These are phyloP conservation scores for Chitala chitala DNA, from an alignment of 2,113 vertebrate species.

Conservation along the genomic window DNA sequence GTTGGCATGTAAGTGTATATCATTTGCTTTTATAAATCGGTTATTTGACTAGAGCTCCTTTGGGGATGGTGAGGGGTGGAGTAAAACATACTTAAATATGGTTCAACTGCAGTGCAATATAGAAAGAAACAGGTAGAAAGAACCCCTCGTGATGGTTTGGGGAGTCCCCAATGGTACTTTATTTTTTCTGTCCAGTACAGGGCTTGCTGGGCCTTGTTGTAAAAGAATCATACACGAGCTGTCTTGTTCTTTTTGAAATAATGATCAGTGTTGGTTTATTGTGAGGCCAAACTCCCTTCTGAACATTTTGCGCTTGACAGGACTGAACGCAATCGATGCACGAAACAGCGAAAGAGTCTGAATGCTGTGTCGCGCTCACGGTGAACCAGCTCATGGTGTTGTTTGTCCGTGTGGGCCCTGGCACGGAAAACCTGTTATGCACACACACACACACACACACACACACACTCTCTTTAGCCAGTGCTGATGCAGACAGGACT, in stretches of 20 bases:
- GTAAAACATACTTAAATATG: background rate
- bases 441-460: no score
- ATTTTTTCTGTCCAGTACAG: background rate
- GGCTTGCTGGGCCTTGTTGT: background rate
- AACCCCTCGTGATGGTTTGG: background rate
- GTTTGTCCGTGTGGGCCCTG: no score
- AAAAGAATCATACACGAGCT: no score
- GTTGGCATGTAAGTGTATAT: conserved; percentile 1
- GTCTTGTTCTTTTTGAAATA: no score
- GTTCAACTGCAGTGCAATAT: conserved; percentile 18
- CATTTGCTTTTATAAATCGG: background rate
- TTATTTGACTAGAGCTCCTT: conserved; percentile 3
- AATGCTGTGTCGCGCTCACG: no score
- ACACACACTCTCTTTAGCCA: no score
- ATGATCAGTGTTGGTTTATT: background rate
- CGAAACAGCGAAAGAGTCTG: no score
- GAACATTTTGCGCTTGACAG: background rate
- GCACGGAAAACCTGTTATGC: no score
- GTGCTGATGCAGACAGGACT: background rate
- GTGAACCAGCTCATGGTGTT: no score
- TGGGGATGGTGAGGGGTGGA: background rate
- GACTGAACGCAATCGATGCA: no score
- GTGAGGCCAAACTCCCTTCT: background rate
- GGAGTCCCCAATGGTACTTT: background rate
- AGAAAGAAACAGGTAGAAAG: background rate